Base-by-base conservation (phyloP, 2,888 invertebrate genomes). In the Petrolisthes manimaculis region DNA sequence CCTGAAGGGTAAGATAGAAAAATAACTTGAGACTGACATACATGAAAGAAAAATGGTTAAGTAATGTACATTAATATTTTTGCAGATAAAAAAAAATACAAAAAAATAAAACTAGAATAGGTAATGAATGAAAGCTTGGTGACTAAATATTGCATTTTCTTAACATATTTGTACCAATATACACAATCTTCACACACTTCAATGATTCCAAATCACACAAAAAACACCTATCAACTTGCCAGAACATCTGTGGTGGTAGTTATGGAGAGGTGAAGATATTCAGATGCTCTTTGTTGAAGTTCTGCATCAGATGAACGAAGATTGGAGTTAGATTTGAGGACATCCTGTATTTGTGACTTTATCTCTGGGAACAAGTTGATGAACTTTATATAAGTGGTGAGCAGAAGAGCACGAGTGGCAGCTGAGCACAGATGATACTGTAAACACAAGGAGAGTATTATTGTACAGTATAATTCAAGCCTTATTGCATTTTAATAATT, bases 341-440 rank as follows among this genome's bases (percentile, higher is more conserved):
- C 97, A 93, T 98, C 97, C 93, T 99, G 98, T 89, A 99, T 98
- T 92, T 97, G 96, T 91, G 95, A 95, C 93, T 98, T 97, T 92
- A 99, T 99, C 94, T 99, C 99, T 83, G 99, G 99, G 94, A 99
- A 99, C 84, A 99, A 95, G 94, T 99, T 99, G 91, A 99, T 97
- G 93, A 99, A 99, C 94, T 99, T 99, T 92, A 99, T 98, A 93
- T 99, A 99, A 8, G 99, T 99, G 55, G 99, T 99, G 86, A 99
- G 95, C 80, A 99, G 94, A 53, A 99, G 95, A 91, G 99, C 99
- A 92, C 99, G 95, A 5, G 99, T 99, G 94, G 97, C 97, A 89
- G 99, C 97, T 90, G 98, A 98, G 94, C 99, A 99, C 91, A 99
- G 94, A 94, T 99, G 99, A 94, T 98, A 99, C 94, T 94, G 92